Evolutionary conservation across 2,113 vertebrate species (phyloP).

Genomic region (Notarius quadriscutis): DNA sequence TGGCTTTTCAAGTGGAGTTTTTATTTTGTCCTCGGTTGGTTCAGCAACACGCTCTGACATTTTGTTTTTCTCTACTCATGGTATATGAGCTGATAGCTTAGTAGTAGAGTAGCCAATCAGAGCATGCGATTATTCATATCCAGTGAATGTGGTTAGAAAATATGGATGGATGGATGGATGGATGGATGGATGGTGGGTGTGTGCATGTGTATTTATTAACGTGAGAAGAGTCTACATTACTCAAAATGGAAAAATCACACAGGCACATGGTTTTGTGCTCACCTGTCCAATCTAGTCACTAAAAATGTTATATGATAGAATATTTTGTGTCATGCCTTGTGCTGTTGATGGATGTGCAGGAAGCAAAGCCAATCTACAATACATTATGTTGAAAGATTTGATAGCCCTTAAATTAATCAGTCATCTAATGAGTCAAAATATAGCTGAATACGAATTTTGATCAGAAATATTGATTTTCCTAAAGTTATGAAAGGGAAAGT

Average conservation of each 20-base stretch:
- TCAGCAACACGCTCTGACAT: no score
- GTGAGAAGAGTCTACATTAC: not conserved
- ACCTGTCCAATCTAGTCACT: not conserved
- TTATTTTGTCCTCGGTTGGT: no score
- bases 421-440: constrained; percentile 1
- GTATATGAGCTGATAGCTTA: no score
- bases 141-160: no score
- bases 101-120: no score
- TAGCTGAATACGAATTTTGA: not conserved
- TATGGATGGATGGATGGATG: no score
- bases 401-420: not conserved
- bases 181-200: no score
- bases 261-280: not conserved
- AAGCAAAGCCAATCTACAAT: not conserved
- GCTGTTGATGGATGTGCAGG: not conserved
- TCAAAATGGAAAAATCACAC: not conserved
- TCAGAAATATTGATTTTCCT: not conserved
- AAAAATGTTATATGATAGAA: not conserved
- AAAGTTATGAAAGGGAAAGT: no score
- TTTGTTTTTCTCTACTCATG: no score
- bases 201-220: not conserved
- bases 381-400: not conserved
- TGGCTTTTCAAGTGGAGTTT: no score
- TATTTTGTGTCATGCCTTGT: not conserved
- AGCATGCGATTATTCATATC: no score